Evolutionary conservation across 2,797 vertebrate genomes (phyloP).

Genomic region (Danio aesculapii): DNA sequence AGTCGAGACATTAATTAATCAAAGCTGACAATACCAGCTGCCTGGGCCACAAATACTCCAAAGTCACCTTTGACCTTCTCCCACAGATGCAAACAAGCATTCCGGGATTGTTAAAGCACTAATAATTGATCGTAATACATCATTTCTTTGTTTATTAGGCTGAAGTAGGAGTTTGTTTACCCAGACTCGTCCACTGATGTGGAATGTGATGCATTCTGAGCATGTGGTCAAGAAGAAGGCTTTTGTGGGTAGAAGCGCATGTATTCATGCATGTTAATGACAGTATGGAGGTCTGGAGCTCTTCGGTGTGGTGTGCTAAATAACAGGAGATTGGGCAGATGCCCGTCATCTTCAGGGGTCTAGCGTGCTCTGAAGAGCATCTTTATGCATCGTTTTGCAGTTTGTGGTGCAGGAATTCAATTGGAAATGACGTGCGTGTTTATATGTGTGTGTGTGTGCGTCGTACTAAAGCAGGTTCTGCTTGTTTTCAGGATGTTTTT

Average conservation of each 20-base stretch:
- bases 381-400: slow-evolving; percentile 1
- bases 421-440: slow-evolving; percentile 8
- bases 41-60: slow-evolving; percentile 9
- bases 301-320: neutral
- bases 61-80: slow-evolving; percentile 37
- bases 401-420: slow-evolving; percentile 1
- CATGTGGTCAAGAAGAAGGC: slow-evolving; percentile 11
- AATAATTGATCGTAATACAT: neutral
- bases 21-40: slow-evolving; percentile 11
- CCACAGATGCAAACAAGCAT: neutral
- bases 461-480: slow-evolving; percentile 35
- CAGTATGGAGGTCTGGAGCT: slow-evolving; percentile 11
- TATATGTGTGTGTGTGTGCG: neutral
- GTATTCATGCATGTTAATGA: slow-evolving; percentile 31
- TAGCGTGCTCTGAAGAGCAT: slow-evolving; percentile 9
- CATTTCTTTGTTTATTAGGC: slow-evolving; percentile 3
- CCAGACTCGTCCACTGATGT: slow-evolving; percentile 18
- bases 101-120: slow-evolving; percentile 9
- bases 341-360: slow-evolving; percentile 59
- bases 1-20: slow-evolving; percentile 22
- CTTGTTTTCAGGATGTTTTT: slow-evolving; percentile 68
- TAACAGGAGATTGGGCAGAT: neutral
- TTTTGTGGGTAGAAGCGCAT: slow-evolving; percentile 21
- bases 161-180: slow-evolving; percentile 34
- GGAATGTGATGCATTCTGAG: slow-evolving; percentile 38